phyloP scores from a whole-genome alignment of 92 coral and sea anemone genomes.

The Actinostola sp. region DNA sequence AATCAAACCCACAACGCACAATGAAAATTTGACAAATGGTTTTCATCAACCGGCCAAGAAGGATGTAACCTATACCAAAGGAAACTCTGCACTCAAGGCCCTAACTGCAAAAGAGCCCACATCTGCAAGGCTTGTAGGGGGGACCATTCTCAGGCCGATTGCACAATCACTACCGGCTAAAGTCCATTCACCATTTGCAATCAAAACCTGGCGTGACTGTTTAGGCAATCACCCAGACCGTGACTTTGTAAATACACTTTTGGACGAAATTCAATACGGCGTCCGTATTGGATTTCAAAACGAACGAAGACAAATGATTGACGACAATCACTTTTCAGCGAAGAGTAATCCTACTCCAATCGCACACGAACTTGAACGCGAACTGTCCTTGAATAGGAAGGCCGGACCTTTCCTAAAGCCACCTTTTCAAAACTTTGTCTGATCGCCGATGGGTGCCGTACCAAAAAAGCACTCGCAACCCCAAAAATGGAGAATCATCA shows the following conservation, averaged over 20 bases:
- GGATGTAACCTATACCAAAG: constrained; percentile 9
- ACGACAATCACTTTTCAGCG: constrained; percentile 27
- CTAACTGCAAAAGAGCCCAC: constrained; percentile 18
- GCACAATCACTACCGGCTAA: constrained; percentile 8
- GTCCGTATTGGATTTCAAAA: constrained; percentile 22
- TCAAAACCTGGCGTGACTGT: constrained; percentile 25
- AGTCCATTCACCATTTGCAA: constrained; percentile 12
- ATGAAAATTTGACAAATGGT: constrained; percentile 27
- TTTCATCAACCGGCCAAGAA: neutral
- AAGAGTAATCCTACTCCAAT: neutral
- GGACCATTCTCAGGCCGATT: constrained; percentile 35
- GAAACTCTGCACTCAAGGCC: neutral
- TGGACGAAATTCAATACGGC: constrained; percentile 11
- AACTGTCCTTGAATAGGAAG: constrained; percentile 30
- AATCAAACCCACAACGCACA: too few species aligned
- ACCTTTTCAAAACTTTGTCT: constrained; percentile 36
- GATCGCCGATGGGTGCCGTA: constrained; percentile 49
- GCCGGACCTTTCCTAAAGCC: constrained; percentile 34
- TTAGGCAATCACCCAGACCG: constrained; percentile 24
- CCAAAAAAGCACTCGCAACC: constrained; percentile 54
- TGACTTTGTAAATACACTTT: constrained; percentile 17
- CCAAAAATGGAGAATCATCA: constrained; percentile 30
- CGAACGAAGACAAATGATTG: neutral
- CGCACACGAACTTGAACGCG: constrained; percentile 33
- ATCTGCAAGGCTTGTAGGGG: constrained; percentile 46